These are phyloP conservation scores for Pipistrellus pipistrellus DNA, from an alignment of 2,797 vertebrate genomes.

Conservation along the genomic window DNA sequence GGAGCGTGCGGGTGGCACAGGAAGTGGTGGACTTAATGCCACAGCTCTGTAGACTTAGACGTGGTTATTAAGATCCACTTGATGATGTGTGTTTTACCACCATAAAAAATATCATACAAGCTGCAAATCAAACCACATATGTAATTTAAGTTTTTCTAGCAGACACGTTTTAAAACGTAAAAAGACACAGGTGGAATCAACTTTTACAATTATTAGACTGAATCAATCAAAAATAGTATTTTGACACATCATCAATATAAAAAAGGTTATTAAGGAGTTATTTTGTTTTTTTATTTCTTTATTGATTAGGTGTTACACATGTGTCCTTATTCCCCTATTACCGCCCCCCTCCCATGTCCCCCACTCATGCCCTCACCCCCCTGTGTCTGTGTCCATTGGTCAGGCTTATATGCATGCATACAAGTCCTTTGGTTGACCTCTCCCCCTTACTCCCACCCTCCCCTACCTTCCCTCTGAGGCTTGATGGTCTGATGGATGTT, in stretches of 20 bases:
- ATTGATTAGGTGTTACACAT: no score
- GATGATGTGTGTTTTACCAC: neutral
- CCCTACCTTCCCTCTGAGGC: no score
- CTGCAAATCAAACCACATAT: neutral
- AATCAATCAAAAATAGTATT: neutral
- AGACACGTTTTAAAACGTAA: neutral
- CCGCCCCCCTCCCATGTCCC: no score
- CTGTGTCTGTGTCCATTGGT: no score
- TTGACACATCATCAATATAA: neutral
- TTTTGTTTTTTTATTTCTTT: neutral
- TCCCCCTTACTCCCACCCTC: no score
- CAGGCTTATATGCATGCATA: no score
- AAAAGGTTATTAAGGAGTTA: neutral
- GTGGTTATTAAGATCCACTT: neutral
- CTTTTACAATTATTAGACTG: neutral
- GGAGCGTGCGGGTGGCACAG: neutral
- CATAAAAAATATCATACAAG: neutral
- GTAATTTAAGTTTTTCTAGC: neutral
- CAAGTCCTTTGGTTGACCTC: no score
- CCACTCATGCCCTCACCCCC: no score
- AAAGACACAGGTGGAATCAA: neutral
- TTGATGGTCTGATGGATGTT: no score
- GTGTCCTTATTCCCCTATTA: no score
- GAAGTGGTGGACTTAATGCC: rapidly evolving
- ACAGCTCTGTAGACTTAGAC: neutral